These are phyloP conservation scores for Apis florea DNA, from an alignment of 1,140 invertebrate species.

Conservation along the genomic window DNA sequence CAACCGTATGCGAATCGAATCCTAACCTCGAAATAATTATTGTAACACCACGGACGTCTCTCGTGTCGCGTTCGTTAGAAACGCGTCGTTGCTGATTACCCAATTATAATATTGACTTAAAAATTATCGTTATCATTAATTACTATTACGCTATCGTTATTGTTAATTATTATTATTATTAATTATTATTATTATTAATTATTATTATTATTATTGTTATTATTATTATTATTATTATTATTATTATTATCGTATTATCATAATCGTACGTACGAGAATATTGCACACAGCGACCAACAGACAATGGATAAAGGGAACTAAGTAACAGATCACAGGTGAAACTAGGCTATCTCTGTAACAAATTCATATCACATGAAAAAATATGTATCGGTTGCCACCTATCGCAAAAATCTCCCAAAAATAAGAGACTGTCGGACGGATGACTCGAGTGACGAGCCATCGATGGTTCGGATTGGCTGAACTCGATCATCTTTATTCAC, in stretches of 20 bases:
- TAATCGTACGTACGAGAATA: slow-evolving; percentile 58
- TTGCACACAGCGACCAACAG: slow-evolving; percentile 64
- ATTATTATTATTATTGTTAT: slow-evolving; percentile 1
- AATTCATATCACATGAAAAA: slow-evolving; percentile 77
- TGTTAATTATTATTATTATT: slow-evolving; percentile 21
- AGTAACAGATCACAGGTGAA: slow-evolving; percentile 76
- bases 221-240: slow-evolving; percentile 21
- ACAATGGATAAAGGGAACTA: slow-evolving; percentile 58
- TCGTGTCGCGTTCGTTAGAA: slow-evolving; percentile 33
- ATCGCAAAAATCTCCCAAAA: slow-evolving; percentile 60
- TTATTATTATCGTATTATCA: slow-evolving; percentile 52
- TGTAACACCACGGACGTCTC: slow-evolving; percentile 69
- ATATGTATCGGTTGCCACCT: slow-evolving; percentile 72
- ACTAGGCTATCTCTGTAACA: slow-evolving; percentile 74
- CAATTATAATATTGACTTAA: slow-evolving; percentile 58
- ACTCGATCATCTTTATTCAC: slow-evolving; percentile 27
- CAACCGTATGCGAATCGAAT: slow-evolving; percentile 53
- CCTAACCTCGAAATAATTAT: slow-evolving; percentile 61
- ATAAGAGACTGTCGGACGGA: slow-evolving; percentile 66
- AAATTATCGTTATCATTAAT: slow-evolving; percentile 25
- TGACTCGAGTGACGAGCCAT: slow-evolving; percentile 63
- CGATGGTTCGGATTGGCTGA: slow-evolving; percentile 58
- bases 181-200: slow-evolving; percentile 9
- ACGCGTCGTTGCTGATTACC: slow-evolving; percentile 59
- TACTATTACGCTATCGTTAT: slow-evolving; percentile 26